These are phyloP conservation scores for Carduelis carduelis DNA, from an alignment of 2,797 vertebrate species.

Conservation along the genomic window DNA sequence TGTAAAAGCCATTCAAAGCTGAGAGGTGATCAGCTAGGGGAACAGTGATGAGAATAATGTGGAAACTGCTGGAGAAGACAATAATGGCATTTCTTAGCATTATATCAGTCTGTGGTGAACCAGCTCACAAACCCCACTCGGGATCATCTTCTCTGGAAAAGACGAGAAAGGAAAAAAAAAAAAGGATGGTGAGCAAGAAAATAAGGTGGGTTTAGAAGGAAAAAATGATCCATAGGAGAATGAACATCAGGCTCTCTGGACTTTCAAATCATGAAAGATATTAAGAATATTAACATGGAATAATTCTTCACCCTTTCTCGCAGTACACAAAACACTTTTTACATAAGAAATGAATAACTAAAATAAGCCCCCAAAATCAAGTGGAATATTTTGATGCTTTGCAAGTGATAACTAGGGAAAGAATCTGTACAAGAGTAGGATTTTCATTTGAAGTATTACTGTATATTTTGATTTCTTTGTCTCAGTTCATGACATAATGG, in stretches of 20 bases:
- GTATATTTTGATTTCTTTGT: slow-evolving; percentile 17
- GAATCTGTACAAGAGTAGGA: not conserved
- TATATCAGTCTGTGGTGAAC: not conserved
- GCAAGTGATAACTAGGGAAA: not conserved
- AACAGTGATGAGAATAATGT: not conserved
- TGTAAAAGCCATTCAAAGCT: not conserved
- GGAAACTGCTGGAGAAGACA: not conserved
- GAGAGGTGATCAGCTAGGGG: not conserved
- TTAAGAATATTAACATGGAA: not conserved
- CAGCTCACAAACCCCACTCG: not conserved
- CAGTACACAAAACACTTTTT: not conserved
- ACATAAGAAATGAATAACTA: not conserved
- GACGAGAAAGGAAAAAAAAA: not conserved
- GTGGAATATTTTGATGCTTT: not conserved
- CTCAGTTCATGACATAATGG: slow-evolving; percentile 45
- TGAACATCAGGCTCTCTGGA: not conserved
- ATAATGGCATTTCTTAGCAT: not conserved
- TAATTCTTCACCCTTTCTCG: not conserved
- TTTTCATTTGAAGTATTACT: not conserved
- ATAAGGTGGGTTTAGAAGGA: not conserved
- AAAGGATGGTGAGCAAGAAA: not conserved
- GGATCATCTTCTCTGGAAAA: no score
- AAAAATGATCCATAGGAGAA: not conserved
- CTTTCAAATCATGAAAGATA: not conserved
- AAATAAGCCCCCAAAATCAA: not conserved